Conservation (phyloP, 2,888 invertebrate species). For the Rugalucina vietnamica region DNA sequence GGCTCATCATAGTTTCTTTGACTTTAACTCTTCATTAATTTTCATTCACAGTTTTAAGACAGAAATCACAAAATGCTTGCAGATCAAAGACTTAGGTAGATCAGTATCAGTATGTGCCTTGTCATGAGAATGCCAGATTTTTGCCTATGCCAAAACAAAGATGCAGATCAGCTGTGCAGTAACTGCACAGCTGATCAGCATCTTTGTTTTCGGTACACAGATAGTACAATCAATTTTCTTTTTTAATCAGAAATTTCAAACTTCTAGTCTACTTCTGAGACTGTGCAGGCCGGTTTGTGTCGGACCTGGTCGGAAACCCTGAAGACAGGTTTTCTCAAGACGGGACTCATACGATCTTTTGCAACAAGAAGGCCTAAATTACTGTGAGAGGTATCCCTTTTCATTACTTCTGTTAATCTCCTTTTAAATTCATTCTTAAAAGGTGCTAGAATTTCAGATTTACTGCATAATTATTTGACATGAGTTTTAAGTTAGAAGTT, state of each 20-base stretch:
- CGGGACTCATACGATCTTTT: background rate
- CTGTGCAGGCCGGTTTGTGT: no score
- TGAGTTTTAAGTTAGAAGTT: constrained; percentile 14
- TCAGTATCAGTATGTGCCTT: background rate
- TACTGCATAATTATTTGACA: constrained; percentile 22
- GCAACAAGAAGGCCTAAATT: constrained; percentile 9
- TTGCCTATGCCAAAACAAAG: no score
- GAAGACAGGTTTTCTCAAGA: no score
- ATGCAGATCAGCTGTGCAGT: no score
- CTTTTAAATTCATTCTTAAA: background rate
- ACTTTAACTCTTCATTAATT: background rate
- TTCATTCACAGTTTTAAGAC: background rate
- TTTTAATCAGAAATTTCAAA: no score
- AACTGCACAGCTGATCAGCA: no score
- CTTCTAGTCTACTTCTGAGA: no score
- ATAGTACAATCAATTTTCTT: no score
- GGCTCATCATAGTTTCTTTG: no score
- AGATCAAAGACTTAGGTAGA: background rate
- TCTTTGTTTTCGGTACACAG: no score
- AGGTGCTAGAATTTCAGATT: constrained; percentile 4
- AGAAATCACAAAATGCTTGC: background rate
- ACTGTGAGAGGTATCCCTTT: background rate
- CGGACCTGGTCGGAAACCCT: no score
- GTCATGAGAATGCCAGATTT: no score
- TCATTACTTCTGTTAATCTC: background rate